Conservation (phyloP, 2,888 invertebrate genomes). For the Entomobrya multifasciata region DNA sequence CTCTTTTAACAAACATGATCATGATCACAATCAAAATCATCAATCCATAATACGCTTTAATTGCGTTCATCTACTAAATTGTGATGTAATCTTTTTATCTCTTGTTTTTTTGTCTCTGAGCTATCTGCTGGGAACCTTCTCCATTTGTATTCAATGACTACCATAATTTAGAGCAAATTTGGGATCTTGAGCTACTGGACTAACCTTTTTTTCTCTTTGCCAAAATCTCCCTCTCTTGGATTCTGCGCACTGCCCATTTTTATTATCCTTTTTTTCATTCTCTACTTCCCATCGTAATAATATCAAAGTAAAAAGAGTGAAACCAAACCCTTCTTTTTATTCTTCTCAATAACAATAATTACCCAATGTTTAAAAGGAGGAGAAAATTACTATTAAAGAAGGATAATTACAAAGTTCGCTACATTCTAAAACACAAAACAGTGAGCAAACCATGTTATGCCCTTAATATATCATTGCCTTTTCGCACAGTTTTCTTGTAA, state of each 20-base stretch:
- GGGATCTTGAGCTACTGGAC: conserved; percentile 19
- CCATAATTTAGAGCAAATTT: conserved; percentile 30
- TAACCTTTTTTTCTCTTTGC: conserved; percentile 30
- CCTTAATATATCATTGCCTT: background rate
- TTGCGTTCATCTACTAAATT: conserved; percentile 22
- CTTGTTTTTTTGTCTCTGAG: too few species aligned
- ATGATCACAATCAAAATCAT: background rate
- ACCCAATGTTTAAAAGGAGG: conserved; percentile 50
- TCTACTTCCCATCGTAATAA: conserved; percentile 22
- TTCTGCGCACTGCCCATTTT: conserved; percentile 11
- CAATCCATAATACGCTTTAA: conserved; percentile 41
- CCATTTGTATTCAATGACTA: conserved; percentile 12
- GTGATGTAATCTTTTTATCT: too few species aligned
- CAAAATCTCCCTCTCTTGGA: background rate
- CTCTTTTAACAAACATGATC: background rate
- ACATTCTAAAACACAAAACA: conserved; percentile 12
- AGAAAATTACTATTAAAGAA: conserved; percentile 53
- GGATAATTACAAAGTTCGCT: conserved; percentile 51
- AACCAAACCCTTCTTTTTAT: conserved; percentile 30
- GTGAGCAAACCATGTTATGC: background rate
- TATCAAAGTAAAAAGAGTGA: too few species aligned
- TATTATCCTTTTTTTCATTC: background rate
- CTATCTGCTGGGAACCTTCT: conserved; percentile 4
- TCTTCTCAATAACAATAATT: conserved; percentile 39
- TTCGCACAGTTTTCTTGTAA: conserved; percentile 51